Evolutionary conservation across 1,140 invertebrate genomes (phyloP).

Genomic region (Drosophila subpulchrella): DNA sequence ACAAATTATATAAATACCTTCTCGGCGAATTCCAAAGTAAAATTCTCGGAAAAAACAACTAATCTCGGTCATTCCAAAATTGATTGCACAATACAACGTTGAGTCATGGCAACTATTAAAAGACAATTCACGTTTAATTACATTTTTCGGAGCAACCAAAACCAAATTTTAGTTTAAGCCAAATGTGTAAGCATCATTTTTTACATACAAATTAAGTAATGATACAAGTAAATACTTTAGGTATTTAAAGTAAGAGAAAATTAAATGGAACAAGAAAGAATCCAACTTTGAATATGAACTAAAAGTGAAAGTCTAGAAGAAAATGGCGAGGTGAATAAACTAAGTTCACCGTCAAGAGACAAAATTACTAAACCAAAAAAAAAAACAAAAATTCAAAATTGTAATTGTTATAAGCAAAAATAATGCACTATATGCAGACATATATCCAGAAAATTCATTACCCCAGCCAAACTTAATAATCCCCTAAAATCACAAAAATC

Average conservation of each 20-base stretch:
- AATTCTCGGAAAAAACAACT: slow-evolving; percentile 37
- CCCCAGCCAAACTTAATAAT: slow-evolving; percentile 37
- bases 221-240: slow-evolving; percentile 67
- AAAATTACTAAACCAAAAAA: slow-evolving; percentile 33
- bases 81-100: slow-evolving; percentile 30
- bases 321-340: slow-evolving; percentile 26
- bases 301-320: slow-evolving; percentile 29
- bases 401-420: slow-evolving; percentile 78
- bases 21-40: slow-evolving; percentile 60
- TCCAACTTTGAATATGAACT: slow-evolving; percentile 44
- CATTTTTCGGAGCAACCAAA: slow-evolving; percentile 73
- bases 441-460: slow-evolving; percentile 69
- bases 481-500: slow-evolving; percentile 12
- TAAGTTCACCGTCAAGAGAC: slow-evolving; percentile 42
- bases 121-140: slow-evolving; percentile 62
- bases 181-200: slow-evolving; percentile 82
- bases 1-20: slow-evolving; percentile 17
- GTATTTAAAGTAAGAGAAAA: slow-evolving; percentile 70
- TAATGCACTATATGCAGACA: slow-evolving; percentile 61
- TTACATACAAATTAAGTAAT: slow-evolving; percentile 53
- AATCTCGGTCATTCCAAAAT: slow-evolving; percentile 64
- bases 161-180: slow-evolving; percentile 68
- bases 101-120: slow-evolving; percentile 60
- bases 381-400: slow-evolving; percentile 74
- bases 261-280: slow-evolving; percentile 36